Evolutionary conservation across 2,888 invertebrate genomes (phyloP), one percentile per base, ranked within the genome.

Genomic region (Pyrrhosoma nymphula): DNA sequence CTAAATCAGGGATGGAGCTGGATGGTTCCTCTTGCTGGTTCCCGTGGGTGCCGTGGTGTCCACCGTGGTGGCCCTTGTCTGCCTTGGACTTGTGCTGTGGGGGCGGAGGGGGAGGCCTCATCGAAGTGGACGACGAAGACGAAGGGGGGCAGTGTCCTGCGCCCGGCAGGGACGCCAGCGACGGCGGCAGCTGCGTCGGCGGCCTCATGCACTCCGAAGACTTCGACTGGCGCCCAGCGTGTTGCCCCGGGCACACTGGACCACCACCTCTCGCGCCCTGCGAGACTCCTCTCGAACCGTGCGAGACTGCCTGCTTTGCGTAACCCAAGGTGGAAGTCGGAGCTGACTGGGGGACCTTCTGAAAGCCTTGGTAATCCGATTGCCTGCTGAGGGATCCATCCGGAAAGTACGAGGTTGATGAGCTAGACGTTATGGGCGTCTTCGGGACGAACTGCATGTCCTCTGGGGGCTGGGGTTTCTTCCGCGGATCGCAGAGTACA

Each of bases 1-100:
- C 98, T 97, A 98, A 97, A 97, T 98, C 98, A 96, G 98, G 98
- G 97, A 98, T 98, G 96, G 98, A 98, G 97, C 98, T 98, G 96
- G 98, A 98, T 23, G 98, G 98, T 97, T 98, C 97, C 97, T 97
- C 97, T 96, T 97, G 96, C 96, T 97, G 96, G 97, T 96, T 96
- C 97, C 97, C 96, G 97, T 97, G 95, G 97, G 97, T 63, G 97
- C 97, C 96, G 97, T 97, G 96, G 97, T 96, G 96, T 97, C 97
- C 96, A 97, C 97, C 95, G 97, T 97, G 69, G 97, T 97, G 96
- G 96, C 97, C 97, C 97, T 96, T 96, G 96, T 96, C 96, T 96
- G 96, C 96, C 96, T 96, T 96, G 96, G 96, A 96, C 96, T 96
- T 96, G 96, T 95, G 96, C 95, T 95, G 89, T 96, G 96, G 96